Percentiles rank a stretch among this genome's conserved stretches.
phyloP scores from a whole-genome alignment of 2,113 vertebrate genomes.

The Aspiorhynchus laticeps region DNA sequence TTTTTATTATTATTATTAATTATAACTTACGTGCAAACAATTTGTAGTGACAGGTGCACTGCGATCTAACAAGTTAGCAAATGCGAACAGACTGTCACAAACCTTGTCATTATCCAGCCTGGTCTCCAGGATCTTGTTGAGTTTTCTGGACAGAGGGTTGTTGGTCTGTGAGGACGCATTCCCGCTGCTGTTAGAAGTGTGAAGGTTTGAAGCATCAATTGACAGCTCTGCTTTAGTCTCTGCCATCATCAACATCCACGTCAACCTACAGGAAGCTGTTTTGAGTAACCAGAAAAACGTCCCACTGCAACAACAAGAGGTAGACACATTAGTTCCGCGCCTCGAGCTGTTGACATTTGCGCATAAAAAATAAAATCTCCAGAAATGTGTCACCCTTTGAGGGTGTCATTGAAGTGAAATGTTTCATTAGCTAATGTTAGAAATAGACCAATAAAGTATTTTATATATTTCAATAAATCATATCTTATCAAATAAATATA shows the following conservation, averaged over 20 bases:
- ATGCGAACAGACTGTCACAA: not conserved
- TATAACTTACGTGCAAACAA: not conserved
- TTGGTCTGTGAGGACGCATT: slow-evolving; percentile 72
- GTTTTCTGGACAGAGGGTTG: slow-evolving; percentile 92
- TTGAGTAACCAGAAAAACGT: slow-evolving; percentile 64
- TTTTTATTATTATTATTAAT: not conserved
- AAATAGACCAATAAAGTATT: not conserved
- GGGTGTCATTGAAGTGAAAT: not conserved
- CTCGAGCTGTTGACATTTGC: too few relatives aligned
- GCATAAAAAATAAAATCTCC: not conserved
- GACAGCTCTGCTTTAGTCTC: slow-evolving; percentile 69
- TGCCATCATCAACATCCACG: slow-evolving; percentile 68
- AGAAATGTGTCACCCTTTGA: not conserved
- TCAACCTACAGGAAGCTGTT: slow-evolving; percentile 64
- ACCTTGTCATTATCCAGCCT: slow-evolving; percentile 96
- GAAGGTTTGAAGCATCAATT: slow-evolving; percentile 56
- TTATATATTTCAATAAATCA: not conserved
- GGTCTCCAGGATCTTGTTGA: slow-evolving; percentile 95
- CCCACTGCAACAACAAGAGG: slow-evolving; percentile 47
- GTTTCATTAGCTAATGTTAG: not conserved
- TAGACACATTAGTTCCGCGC: not conserved
- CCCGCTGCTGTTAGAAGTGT: slow-evolving; percentile 52
- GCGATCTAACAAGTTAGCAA: slow-evolving; percentile 19
- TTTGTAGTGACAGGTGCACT: slow-evolving; percentile 5
- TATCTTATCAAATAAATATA: not conserved